phyloP scores from a whole-genome alignment of 2,113 vertebrate genomes.

The Odocoileus hemionus region DNA sequence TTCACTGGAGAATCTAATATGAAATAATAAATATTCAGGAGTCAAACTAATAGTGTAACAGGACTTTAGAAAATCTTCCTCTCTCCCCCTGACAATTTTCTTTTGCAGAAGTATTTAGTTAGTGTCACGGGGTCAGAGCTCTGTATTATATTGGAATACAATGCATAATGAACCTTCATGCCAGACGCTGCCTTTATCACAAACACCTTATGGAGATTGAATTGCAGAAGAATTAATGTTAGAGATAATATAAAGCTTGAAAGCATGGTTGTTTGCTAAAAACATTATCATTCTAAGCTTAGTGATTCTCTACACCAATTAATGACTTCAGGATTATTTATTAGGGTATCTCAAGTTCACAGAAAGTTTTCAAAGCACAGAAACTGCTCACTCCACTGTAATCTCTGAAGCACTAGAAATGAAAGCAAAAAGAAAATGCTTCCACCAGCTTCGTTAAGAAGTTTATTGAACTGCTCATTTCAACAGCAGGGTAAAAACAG shows the following conservation, averaged over 20 bases:
- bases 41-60: background rate
- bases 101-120: background rate
- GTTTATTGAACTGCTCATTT: constrained; percentile 69
- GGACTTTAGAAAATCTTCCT: background rate
- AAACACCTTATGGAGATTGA: background rate
- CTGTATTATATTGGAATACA: background rate
- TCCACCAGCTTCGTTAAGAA: constrained; percentile 70
- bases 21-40: background rate
- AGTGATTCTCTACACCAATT: background rate
- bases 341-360: constrained; percentile 47
- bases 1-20: background rate
- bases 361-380: constrained; percentile 36
- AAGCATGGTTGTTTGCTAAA: constrained; percentile 8
- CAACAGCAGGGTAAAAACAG: constrained; percentile 75
- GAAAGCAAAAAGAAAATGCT: constrained; percentile 40
- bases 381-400: constrained; percentile 27
- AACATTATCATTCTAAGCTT: constrained; percentile 30
- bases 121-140: background rate
- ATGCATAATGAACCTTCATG: background rate
- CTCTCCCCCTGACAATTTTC: background rate
- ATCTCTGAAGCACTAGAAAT: constrained; percentile 43
- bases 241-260: background rate
- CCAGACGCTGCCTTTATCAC: constrained; percentile 12
- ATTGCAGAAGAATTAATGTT: constrained; percentile 37
- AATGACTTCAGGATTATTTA: constrained; percentile 41